Base-by-base conservation (phyloP, 2,888 invertebrate genomes). In the Criorhina ranunculi region DNA sequence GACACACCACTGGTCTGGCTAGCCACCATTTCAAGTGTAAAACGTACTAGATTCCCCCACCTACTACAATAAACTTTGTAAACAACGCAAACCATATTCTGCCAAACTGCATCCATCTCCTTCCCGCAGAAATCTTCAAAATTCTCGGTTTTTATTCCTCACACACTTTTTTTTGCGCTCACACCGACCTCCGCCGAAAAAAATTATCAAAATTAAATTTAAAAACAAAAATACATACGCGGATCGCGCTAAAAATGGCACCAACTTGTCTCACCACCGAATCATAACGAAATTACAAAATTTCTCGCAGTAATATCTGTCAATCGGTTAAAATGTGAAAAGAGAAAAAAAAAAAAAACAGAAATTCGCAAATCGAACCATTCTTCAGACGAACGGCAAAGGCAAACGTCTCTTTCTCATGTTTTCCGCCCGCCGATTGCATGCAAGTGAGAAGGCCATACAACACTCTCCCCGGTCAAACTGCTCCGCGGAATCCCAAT, bases 31-130 rank as follows among this genome's bases (percentile, higher is more conserved):
- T 33, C 49, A 8, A 19, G n/a, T 2, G 9, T 9, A 19, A 37
- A 51, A 19, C 1, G 49, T 57, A 73, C 53, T 35, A 67, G 73
- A 44, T 51, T 66, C 7, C 24, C 12, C 5, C 46, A 24, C 55
- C 60, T 76, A 69, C 29, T 76, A 76, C 76, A 29, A 29, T 31
- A 42, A 67, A 11, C 40, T n/a, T 66, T 78, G 69, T 81, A 81
- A 81, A 81, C 80, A 81, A 81, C 53, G 49, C 35, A 44, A 29
- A 44, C 66, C 12, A 60, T 51, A 29, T 49, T 49, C 40, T 42
- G 37, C 37, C 5, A 24, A 12, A 7, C 24, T 24, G 8, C 19
- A 5, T 17, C 64, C 42, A 12, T 77, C 82, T 77, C 82, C 9
- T 11, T 81, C 17, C 0, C 12, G 24, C 24, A 64, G 33, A 33